Evolutionary conservation across 1,140 invertebrate genomes (phyloP).

Genomic region (Sinonovacula constricta): DNA sequence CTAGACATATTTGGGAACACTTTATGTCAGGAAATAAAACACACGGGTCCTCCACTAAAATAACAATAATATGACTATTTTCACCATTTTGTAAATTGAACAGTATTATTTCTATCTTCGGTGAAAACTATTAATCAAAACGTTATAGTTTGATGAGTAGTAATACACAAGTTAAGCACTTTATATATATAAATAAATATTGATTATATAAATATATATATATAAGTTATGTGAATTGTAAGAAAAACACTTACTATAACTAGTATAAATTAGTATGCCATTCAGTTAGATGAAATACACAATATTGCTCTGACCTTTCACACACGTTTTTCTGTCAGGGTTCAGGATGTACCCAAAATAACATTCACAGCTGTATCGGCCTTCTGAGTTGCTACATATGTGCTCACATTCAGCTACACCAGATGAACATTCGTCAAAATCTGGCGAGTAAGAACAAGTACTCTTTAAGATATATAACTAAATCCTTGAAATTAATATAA

Average conservation of each 20-base stretch:
- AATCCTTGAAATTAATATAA: background rate
- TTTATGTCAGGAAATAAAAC: slow-evolving; percentile 5
- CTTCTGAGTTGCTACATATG: slow-evolving; percentile 22
- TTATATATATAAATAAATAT: no score
- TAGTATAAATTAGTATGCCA: background rate
- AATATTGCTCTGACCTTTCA: slow-evolving; percentile 20
- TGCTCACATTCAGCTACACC: slow-evolving; percentile 38
- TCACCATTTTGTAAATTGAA: no score
- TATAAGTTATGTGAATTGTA: background rate
- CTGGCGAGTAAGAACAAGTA: no score
- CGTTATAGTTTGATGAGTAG: no score
- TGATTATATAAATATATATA: background rate
- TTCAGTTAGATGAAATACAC: background rate
- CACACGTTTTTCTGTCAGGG: slow-evolving; percentile 24
- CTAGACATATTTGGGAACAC: slow-evolving; percentile 31
- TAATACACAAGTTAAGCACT: no score
- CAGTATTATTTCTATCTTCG: no score
- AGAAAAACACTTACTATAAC: background rate
- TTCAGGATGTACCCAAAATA: slow-evolving; percentile 26
- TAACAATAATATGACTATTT: no score
- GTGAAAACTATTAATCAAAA: no score
- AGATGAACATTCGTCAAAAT: slow-evolving; percentile 43
- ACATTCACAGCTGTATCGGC: slow-evolving; percentile 44
- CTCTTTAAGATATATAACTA: background rate
- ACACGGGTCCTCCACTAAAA: slow-evolving; percentile 7